Evolutionary conservation across 2,797 vertebrate genomes (phyloP), one percentile per base, ranked within the genome.

Genomic region (Sebastes elongatus): DNA sequence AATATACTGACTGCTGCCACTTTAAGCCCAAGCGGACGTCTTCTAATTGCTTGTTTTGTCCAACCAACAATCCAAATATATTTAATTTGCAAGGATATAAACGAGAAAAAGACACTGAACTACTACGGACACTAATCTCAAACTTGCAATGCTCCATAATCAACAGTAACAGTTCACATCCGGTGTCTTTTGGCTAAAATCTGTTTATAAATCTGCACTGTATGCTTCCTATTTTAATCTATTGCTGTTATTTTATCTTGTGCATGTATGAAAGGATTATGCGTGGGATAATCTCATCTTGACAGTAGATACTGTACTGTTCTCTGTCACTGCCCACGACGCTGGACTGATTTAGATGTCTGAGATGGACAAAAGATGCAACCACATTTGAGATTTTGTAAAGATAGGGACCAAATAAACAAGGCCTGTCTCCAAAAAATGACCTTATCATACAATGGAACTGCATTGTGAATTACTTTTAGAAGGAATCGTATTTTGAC

Each of bases 281-380:
- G 75, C 1, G 35, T 80, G 69, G 49, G 69, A 82, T 78, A 67
- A 79, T 87, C 83, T 71, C 53, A 75, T 76, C 10, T 53, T 49
- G 42, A 64, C 25, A 65, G 68, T 4, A 79, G 76, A 46, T 66
- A 55, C 65, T 64, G 35, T 80, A 55, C 52, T 64, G 35, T 80
- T 79, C 30, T 76, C 62, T 13, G 28, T 76, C 49, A 10, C 72
- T 67, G 69, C 67, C 85, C 83, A 76, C 65, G 25, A 30, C 35
- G 13, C 46, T 68, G 42, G 61, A 80, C 71, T 59, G 74, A 86
- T 87, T 86, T 60, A 67, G 52, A 83, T 20, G 61, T 70, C 38
- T 61, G 33, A 8, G 46, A 30, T 18, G 16, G 52, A 78, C 59
- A 14, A 70, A 53, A 57, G 61, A 62, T 66, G 57, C 55, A 66